Conservation (phyloP, 2,797 vertebrate species). For the Hoplostethus mediterraneus region DNA sequence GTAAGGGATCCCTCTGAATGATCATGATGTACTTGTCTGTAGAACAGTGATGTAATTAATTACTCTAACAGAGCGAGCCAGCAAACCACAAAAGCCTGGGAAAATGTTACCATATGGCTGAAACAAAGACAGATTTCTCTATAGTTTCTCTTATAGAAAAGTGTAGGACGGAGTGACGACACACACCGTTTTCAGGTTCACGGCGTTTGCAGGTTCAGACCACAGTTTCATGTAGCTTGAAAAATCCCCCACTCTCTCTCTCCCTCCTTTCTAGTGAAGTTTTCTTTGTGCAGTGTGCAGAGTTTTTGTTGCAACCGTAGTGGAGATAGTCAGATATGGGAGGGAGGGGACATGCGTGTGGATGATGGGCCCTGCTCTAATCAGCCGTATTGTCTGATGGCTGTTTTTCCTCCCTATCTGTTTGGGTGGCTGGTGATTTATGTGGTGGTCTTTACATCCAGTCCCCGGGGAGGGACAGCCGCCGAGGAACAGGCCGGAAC, state of each 20-base stretch:
- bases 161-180: conserved; percentile 52
- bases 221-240: conserved; percentile 42
- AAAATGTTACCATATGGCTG: conserved; percentile 84
- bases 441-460: conserved; percentile 62
- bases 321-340: conserved; percentile 42
- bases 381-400: conserved; percentile 69
- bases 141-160: conserved; percentile 53
- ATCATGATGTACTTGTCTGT: conserved; percentile 79
- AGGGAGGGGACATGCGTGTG: conserved; percentile 42
- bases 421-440: conserved; percentile 76
- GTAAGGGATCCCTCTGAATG: conserved; percentile 70
- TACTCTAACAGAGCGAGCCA: conserved; percentile 79
- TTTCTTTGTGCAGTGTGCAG: conserved; percentile 13
- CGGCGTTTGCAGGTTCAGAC: conserved; percentile 26
- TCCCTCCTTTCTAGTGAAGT: conserved; percentile 27
- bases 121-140: conserved; percentile 74
- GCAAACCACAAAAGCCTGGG: conserved; percentile 73
- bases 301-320: conserved; percentile 43
- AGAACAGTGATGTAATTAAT: conserved; percentile 86
- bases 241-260: conserved; percentile 1
- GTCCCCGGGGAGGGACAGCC: conserved; percentile 59
- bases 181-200: conserved; percentile 55
- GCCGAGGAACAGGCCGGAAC: conserved; percentile 57
- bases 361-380: conserved; percentile 65
- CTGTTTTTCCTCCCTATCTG: conserved; percentile 60